Conservation (phyloP, 2,113 vertebrate genomes). For the Malurus elegans region DNA sequence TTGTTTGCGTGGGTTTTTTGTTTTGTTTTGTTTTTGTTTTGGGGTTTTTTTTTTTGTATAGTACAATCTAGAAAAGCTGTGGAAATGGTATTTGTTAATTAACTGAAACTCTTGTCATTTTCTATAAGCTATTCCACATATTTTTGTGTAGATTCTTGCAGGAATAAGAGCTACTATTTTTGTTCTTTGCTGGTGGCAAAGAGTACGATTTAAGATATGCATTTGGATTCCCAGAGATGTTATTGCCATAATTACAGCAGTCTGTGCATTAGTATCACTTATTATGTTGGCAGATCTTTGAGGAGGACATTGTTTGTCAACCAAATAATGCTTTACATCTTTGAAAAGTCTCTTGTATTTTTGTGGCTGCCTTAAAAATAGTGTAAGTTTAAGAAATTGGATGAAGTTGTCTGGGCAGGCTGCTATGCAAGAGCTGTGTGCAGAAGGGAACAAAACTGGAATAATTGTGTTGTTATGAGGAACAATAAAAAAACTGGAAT, state of each 20-base stretch:
- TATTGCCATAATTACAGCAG: not conserved
- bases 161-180: conserved; percentile 1
- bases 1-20: not conserved
- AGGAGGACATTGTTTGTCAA: not conserved
- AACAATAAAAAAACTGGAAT: not conserved
- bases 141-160: not conserved
- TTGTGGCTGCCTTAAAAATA: not conserved
- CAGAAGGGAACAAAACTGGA: not conserved
- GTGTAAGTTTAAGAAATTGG: not conserved
- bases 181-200: not conserved
- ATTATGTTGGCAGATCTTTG: not conserved
- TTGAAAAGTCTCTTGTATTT: not conserved
- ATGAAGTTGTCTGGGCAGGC: not conserved
- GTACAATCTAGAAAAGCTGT: not conserved
- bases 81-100: not conserved
- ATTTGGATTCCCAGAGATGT: not conserved
- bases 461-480: not conserved
- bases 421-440: not conserved
- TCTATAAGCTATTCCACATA: not conserved
- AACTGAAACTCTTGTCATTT: not conserved
- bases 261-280: not conserved
- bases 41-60: not conserved
- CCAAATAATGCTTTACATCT: not conserved
- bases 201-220: not conserved
- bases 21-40: not conserved